Conservation (phyloP, 2,888 invertebrate species). For the Euzophera pinguis region DNA sequence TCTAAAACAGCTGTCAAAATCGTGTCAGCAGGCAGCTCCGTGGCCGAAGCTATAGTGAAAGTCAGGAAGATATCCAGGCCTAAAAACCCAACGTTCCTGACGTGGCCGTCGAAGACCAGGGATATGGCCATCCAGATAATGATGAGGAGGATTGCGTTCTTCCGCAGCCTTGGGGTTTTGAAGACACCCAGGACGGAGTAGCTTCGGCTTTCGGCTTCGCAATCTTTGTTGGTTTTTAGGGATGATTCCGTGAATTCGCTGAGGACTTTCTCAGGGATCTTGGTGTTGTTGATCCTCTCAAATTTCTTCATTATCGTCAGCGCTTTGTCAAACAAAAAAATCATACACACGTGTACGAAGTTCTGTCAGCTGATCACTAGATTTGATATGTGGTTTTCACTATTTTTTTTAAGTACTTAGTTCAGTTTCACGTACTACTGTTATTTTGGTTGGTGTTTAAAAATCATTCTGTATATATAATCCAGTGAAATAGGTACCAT, state of each 20-base stretch:
- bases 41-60: constrained; percentile 90
- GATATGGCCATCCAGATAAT: constrained; percentile 95
- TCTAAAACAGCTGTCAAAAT: constrained; percentile 88
- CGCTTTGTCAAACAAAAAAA: constrained; percentile 90
- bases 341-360: too few relatives aligned
- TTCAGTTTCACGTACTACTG: too few relatives aligned
- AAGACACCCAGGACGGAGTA: constrained; percentile 92
- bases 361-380: too few relatives aligned
- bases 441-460: too few relatives aligned
- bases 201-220: constrained; percentile 83
- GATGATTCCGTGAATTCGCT: constrained; percentile 86
- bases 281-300: constrained; percentile 87
- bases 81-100: constrained; percentile 91
- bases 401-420: too few relatives aligned
- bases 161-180: constrained; percentile 86
- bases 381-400: too few relatives aligned
- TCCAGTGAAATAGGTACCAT: too few relatives aligned
- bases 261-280: constrained; percentile 86
- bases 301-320: constrained; percentile 88
- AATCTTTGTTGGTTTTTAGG: constrained; percentile 83
- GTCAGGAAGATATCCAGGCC: constrained; percentile 91
- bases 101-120: constrained; percentile 92
- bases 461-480: too few relatives aligned
- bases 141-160: constrained; percentile 87
- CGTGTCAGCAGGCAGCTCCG: constrained; percentile 91